These are phyloP conservation scores for Pediacus dermestoides DNA, from an alignment of 2,888 invertebrate genomes.

Conservation along the genomic window DNA sequence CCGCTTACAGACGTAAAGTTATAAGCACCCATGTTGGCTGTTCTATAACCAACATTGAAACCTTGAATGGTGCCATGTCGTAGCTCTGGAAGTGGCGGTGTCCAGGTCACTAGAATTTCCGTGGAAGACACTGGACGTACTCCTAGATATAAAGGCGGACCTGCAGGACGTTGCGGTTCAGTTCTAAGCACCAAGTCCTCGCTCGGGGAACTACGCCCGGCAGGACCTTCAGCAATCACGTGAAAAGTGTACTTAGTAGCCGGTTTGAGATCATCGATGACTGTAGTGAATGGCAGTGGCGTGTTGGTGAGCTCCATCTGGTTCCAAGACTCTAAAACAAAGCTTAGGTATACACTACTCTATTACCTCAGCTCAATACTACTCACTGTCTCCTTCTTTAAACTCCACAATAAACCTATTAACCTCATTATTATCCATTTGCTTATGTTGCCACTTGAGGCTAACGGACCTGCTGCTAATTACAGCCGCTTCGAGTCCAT, in stretches of 20 bases:
- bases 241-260: conserved; percentile 68
- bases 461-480: conserved; percentile 69
- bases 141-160: conserved; percentile 63
- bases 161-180: conserved; percentile 68
- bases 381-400: conserved; percentile 61
- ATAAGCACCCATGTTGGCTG: conserved; percentile 56
- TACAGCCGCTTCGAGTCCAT: conserved; percentile 64
- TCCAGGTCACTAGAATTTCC: conserved; percentile 70
- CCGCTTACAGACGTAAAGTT: conserved; percentile 68
- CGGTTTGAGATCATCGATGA: conserved; percentile 67
- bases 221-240: conserved; percentile 71
- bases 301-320: conserved; percentile 63
- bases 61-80: conserved; percentile 73
- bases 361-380: too few species aligned
- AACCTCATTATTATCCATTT: conserved; percentile 66
- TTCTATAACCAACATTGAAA: conserved; percentile 68
- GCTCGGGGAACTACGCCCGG: conserved; percentile 66
- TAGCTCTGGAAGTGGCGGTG: conserved; percentile 65
- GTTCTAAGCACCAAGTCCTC: conserved; percentile 62
- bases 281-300: conserved; percentile 59
- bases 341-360: too few species aligned
- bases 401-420: conserved; percentile 68
- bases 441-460: conserved; percentile 72
- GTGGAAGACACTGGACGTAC: conserved; percentile 70
- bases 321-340: conserved; percentile 57